Evolutionary conservation across 2,797 vertebrate genomes (phyloP), one percentile per base, ranked within the genome.

Genomic region (Chaetophractus vellerosus): DNA sequence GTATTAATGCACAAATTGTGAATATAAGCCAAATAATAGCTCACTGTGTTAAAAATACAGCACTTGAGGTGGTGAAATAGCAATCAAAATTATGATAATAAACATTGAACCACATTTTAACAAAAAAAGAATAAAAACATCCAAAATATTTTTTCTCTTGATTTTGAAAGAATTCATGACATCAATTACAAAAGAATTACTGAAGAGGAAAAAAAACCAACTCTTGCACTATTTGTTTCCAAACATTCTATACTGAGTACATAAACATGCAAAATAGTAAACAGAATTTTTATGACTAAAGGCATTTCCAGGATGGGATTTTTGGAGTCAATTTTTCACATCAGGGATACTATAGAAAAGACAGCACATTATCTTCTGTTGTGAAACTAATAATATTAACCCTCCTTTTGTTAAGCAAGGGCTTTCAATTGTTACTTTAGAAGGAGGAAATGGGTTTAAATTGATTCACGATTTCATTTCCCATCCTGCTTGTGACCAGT

Each of bases 11-110:
- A 93, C 90, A 92, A 98, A 97, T 97, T 80, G 69, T n/a, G 94
- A 96, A 36, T 57, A 16, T 86, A 95, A 98, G 97, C 92, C 93
- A 97, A 98, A 97, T 96, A 97, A 98, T 86, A 85, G 66, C 81
- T 98, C 96, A 83, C 55, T 2, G 59, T 97, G 79, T 75, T 88
- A 97, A 98, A 98, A 96, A 64, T 97, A 93, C 81, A 96, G 94
- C 96, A 78, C 61, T 97, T 93, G 90, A 93, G 84, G 68, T 96
- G 64, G 86, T 86, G 79, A 50, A 96, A 90, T 92, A 98, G 76
- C 79, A 96, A 85, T 96, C 88, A 96, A 96, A 98, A 97, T 88
- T 97, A 97, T 97, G 88, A 98, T 96, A 97, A 98, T 96, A 98
- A 98, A 98, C 90, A 97, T 93, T 68, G 63, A 97, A 88, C 83